Evolutionary conservation across 2,888 invertebrate genomes (phyloP).

Genomic region (Allophyes oxyacanthae): DNA sequence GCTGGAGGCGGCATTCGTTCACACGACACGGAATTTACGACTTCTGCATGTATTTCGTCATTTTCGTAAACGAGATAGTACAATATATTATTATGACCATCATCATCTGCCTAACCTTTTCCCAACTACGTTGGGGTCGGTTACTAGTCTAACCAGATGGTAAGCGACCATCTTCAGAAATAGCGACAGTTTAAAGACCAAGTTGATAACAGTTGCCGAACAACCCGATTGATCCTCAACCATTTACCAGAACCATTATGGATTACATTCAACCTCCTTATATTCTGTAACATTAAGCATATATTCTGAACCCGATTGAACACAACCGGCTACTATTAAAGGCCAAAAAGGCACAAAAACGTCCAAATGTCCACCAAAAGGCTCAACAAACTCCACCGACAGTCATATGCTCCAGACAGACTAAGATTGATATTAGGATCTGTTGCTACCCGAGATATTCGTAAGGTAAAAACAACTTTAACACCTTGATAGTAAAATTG

Average conservation of each 20-base stretch:
- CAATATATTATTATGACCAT: no score
- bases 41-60: slow-evolving; percentile 21
- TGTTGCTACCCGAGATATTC: slow-evolving; percentile 65
- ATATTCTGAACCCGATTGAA: no score
- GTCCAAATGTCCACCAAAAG: slow-evolving; percentile 64
- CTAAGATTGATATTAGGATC: slow-evolving; percentile 67
- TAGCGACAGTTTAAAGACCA: background rate
- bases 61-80: slow-evolving; percentile 11
- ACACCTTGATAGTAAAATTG: slow-evolving; percentile 38
- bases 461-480: slow-evolving; percentile 59
- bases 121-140: no score
- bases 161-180: slow-evolving; percentile 3
- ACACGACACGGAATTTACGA: slow-evolving; percentile 27
- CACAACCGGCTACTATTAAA: slow-evolving; percentile 59
- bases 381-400: slow-evolving; percentile 66
- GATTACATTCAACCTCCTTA: slow-evolving; percentile 8
- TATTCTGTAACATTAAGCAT: slow-evolving; percentile 31
- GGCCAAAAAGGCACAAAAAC: slow-evolving; percentile 58
- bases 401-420: slow-evolving; percentile 63
- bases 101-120: no score
- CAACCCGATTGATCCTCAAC: no score
- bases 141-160: no score
- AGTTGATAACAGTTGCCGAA: no score
- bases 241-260: slow-evolving; percentile 9
- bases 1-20: slow-evolving; percentile 17